A percentile compares a stretch with the other conserved stretches of the same genome.
phyloP scores from a whole-genome alignment of 2,113 vertebrate species.

The Tonatia bakeri region DNA sequence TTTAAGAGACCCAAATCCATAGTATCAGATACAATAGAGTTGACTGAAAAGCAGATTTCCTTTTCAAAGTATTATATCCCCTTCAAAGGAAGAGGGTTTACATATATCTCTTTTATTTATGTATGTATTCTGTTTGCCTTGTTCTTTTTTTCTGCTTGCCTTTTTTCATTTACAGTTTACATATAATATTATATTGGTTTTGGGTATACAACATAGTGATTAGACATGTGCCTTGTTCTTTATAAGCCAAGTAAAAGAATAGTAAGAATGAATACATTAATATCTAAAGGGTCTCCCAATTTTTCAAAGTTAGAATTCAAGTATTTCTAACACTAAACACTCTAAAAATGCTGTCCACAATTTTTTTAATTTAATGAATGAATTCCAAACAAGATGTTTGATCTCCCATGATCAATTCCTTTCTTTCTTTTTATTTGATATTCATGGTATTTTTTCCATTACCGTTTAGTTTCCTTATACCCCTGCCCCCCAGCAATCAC shows the following conservation, averaged over 20 bases:
- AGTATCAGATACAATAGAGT: background rate
- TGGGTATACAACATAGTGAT: background rate
- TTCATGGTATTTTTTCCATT: no score
- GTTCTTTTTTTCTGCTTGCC: background rate
- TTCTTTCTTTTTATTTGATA: background rate
- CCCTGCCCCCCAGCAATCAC: no score
- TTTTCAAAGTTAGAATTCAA: background rate
- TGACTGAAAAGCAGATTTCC: background rate
- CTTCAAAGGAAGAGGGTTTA: background rate
- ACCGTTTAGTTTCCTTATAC: no score
- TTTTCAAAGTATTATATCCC: background rate
- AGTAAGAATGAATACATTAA: background rate
- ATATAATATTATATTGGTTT: background rate
- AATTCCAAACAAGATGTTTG: background rate
- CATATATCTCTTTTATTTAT: background rate
- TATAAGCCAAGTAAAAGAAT: background rate
- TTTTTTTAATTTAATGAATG: background rate
- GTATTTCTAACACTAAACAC: background rate
- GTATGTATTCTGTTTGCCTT: background rate
- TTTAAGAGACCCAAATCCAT: background rate
- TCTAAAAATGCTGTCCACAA: background rate
- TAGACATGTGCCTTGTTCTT: background rate
- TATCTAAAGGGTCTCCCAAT: no score
- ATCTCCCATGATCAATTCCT: background rate
- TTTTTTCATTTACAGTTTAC: background rate